phyloP scores from a whole-genome alignment of 2,113 vertebrate genomes.

The Notiomystis cincta region DNA sequence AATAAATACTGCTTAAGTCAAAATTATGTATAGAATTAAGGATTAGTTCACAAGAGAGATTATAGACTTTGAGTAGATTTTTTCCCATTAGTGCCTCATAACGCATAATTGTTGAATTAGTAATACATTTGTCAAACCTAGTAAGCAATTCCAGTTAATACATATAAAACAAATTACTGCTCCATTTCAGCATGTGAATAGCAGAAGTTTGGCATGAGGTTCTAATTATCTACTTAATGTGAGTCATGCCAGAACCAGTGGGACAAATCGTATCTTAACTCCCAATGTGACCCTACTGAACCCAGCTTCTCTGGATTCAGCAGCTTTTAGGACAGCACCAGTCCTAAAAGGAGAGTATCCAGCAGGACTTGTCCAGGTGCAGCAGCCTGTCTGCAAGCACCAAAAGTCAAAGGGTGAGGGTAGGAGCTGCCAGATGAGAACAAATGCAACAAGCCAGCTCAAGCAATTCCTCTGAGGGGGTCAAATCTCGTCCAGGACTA shows the following conservation, averaged over 20 bases:
- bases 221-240: background rate
- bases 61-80: background rate
- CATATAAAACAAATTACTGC: background rate
- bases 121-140: constrained; percentile 12
- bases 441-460: background rate
- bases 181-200: background rate
- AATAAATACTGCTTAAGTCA: background rate
- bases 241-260: background rate
- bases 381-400: background rate
- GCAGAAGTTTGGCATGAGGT: background rate
- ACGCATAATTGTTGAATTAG: background rate
- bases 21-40: constrained; percentile 5
- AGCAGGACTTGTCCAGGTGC: background rate
- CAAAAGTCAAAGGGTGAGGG: background rate
- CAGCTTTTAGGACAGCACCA: too few relatives aligned
- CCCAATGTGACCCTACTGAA: background rate
- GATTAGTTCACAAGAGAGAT: background rate
- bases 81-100: constrained; percentile 20
- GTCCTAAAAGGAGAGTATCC: background rate
- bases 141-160: constrained; percentile 19
- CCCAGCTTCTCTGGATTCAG: background rate
- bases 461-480: background rate
- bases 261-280: background rate
- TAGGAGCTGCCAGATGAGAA: background rate
- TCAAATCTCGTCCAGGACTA: background rate